A percentile compares a stretch with the other conserved stretches of the same genome.
Conservation (phyloP, 2,797 vertebrate species). For the Premnoplex brunnescens region DNA sequence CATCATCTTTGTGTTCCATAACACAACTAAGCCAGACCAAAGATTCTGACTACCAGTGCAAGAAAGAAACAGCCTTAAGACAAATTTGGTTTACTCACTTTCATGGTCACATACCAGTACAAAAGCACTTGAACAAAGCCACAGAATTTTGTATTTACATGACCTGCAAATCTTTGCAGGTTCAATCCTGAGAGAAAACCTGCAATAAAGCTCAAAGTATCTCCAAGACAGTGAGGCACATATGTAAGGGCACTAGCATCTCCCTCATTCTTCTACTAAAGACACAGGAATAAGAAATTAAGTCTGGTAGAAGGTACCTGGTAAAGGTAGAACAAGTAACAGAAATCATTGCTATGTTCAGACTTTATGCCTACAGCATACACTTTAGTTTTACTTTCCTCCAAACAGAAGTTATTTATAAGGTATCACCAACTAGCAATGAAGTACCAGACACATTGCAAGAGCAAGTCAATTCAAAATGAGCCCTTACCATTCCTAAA, state of each 20-base stretch:
- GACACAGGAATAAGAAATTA: not conserved
- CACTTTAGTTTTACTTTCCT: not conserved
- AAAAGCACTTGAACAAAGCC: not conserved
- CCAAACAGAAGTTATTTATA: not conserved
- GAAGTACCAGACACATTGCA: not conserved
- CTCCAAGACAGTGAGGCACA: not conserved
- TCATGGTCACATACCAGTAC: accelerated
- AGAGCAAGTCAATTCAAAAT: not conserved
- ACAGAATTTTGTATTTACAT: not conserved
- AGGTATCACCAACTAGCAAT: not conserved
- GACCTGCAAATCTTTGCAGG: not conserved
- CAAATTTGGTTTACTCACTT: not conserved
- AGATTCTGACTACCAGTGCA: not conserved
- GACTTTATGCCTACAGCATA: not conserved
- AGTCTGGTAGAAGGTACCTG: not conserved
- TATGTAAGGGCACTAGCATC: not conserved
- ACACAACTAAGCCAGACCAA: not conserved
- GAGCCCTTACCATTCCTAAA: not conserved
- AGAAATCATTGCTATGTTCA: not conserved
- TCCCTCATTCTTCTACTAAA: not conserved
- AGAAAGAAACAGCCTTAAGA: not conserved
- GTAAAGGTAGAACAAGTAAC: not conserved
- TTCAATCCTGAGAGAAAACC: not conserved
- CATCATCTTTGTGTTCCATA: not conserved
- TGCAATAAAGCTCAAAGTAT: not conserved